These are phyloP conservation scores for Thaumetopoea pityocampa DNA, from an alignment of 1,140 invertebrate species.

Conservation along the genomic window DNA sequence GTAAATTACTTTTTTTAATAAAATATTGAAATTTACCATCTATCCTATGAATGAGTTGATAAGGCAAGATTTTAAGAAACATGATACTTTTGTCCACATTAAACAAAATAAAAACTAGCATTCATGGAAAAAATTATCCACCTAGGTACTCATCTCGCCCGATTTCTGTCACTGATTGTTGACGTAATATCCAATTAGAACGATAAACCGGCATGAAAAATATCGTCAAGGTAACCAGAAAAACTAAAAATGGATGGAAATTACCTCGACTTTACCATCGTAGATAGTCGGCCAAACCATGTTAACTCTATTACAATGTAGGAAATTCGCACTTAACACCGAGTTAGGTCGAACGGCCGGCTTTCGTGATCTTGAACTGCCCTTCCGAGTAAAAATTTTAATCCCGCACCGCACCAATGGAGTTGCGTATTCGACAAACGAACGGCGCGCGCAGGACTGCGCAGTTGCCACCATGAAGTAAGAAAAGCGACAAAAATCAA, in stretches of 20 bases:
- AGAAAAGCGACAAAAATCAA: constrained; percentile 32
- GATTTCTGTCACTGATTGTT: too few species aligned
- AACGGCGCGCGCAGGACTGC: constrained; percentile 56
- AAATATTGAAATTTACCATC: too few species aligned
- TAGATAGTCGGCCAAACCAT: constrained; percentile 64
- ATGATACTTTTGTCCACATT: too few species aligned
- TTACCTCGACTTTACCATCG: constrained; percentile 68
- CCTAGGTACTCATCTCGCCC: too few species aligned
- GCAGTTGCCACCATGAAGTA: constrained; percentile 36
- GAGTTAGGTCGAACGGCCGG: constrained; percentile 40
- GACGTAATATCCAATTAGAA: neutral
- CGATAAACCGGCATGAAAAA: constrained; percentile 23
- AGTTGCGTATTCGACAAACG: constrained; percentile 59
- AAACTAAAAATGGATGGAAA: constrained; percentile 7
- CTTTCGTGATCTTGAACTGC: constrained; percentile 71
- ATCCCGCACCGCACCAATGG: constrained; percentile 41
- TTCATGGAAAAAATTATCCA: too few species aligned
- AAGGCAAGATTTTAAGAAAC: too few species aligned
- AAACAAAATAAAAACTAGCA: too few species aligned
- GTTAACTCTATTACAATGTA: constrained; percentile 36
- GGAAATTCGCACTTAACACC: constrained; percentile 36
- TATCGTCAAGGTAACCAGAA: constrained; percentile 38
- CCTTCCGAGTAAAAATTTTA: constrained; percentile 62
- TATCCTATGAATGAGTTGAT: too few species aligned
- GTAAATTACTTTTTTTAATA: too few species aligned